phyloP scores from a whole-genome alignment of 2,113 vertebrate species.

The Leucosticte australis region DNA sequence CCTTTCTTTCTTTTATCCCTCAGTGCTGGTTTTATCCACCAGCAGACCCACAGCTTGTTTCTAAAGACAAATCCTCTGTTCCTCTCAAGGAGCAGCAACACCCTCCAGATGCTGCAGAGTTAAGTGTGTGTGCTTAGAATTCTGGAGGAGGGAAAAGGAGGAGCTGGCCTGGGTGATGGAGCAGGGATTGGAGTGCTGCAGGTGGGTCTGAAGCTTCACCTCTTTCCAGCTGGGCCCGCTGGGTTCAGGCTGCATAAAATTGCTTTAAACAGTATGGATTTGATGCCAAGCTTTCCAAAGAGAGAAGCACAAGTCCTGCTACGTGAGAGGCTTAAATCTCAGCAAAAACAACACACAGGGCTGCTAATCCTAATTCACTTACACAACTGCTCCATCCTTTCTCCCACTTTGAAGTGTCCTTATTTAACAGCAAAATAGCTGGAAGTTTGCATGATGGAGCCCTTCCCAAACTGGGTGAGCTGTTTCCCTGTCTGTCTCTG shows the following conservation, averaged over 20 bases:
- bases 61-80: no score
- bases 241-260: neutral
- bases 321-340: neutral
- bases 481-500: neutral
- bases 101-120: neutral
- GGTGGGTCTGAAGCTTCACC: neutral
- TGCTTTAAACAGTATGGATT: neutral
- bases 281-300: neutral
- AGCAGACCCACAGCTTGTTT: no score
- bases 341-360: neutral
- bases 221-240: neutral
- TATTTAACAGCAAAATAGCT: neutral
- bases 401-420: neutral
- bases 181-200: neutral
- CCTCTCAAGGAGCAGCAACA: neutral
- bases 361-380: neutral
- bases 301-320: neutral
- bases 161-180: neutral
- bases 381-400: neutral
- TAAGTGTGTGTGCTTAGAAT: neutral
- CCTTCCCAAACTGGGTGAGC: neutral
- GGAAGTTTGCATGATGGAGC: neutral
- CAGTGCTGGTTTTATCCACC: no score
- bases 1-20: no score
- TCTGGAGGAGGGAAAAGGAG: neutral